These are phyloP conservation scores for Phortica okadai DNA, from an alignment of 2,888 invertebrate species.

Conservation along the genomic window DNA sequence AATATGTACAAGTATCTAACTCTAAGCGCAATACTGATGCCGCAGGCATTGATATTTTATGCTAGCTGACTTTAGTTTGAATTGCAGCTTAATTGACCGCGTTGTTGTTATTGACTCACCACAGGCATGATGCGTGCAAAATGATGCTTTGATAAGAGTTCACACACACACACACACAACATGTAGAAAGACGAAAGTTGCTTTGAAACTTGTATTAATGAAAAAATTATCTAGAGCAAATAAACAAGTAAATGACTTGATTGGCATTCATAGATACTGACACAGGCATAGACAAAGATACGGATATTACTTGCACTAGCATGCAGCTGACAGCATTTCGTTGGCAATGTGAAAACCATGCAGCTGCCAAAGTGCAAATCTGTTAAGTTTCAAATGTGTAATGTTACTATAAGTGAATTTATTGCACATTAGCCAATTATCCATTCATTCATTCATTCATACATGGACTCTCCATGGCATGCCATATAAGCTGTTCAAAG, in stretches of 20 bases:
- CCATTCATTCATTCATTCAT: no score
- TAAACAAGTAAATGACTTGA: neutral
- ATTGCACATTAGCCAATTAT: no score
- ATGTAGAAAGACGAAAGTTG: neutral
- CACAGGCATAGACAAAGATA: no score
- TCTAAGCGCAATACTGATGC: neutral
- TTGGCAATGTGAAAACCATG: no score
- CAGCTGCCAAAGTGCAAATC: no score
- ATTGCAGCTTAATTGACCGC: constrained; percentile 16
- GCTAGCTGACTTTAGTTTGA: neutral
- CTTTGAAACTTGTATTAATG: neutral
- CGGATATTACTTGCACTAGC: no score
- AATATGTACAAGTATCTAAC: neutral
- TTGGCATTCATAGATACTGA: no score
- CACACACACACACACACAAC: neutral
- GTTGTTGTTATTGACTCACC: neutral
- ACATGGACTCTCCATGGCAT: no score
- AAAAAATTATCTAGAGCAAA: neutral
- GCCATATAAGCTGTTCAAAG: no score
- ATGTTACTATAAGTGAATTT: no score
- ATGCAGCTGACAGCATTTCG: no score
- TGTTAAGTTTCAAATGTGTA: no score
- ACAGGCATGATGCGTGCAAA: neutral
- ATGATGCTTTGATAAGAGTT: neutral
- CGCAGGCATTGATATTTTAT: neutral